Percentiles rank a stretch among this genome's conserved stretches.
These are phyloP conservation scores for Dendrolimus pini DNA, from an alignment of 2,888 invertebrate genomes.

Conservation along the genomic window DNA sequence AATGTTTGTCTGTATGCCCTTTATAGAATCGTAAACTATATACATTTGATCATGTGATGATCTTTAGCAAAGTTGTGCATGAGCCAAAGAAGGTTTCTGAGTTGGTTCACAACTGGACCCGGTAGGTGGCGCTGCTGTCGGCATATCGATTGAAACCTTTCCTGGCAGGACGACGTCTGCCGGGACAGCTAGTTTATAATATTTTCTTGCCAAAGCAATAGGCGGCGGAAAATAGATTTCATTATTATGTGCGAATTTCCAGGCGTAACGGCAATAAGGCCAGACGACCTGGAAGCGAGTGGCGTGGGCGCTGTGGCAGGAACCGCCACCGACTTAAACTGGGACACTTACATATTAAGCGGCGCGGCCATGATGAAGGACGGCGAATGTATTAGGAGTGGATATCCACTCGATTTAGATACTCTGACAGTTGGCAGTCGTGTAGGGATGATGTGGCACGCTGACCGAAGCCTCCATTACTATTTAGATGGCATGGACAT, in stretches of 20 bases:
- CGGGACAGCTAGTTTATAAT: too few species aligned
- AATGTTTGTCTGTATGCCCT: too few species aligned
- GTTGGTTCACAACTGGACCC: too few species aligned
- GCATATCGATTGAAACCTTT: too few species aligned
- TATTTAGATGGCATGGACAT: conserved; percentile 91
- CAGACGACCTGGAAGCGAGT: conserved; percentile 86
- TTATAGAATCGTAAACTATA: too few species aligned
- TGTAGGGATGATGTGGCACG: conserved; percentile 91
- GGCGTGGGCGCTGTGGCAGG: conserved; percentile 73
- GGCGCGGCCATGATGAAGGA: conserved; percentile 95
- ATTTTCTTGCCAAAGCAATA: too few species aligned
- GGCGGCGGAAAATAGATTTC: too few species aligned
- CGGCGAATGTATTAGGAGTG: conserved; percentile 88
- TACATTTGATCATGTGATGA: too few species aligned
- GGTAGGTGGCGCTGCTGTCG: too few species aligned
- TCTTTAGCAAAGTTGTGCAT: too few species aligned
- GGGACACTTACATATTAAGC: conserved; percentile 95
- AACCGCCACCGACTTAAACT: conserved; percentile 93
- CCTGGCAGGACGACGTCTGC: too few species aligned
- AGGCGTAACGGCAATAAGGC: conserved; percentile 93
- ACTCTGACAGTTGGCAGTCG: conserved; percentile 85
- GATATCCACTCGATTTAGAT: conserved; percentile 91
- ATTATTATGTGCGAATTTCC: not conserved
- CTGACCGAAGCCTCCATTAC: conserved; percentile 90
- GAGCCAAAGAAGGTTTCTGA: too few species aligned